Evolutionary conservation across 1,140 invertebrate genomes (phyloP).

Genomic region (Leptopilina boulardi): DNA sequence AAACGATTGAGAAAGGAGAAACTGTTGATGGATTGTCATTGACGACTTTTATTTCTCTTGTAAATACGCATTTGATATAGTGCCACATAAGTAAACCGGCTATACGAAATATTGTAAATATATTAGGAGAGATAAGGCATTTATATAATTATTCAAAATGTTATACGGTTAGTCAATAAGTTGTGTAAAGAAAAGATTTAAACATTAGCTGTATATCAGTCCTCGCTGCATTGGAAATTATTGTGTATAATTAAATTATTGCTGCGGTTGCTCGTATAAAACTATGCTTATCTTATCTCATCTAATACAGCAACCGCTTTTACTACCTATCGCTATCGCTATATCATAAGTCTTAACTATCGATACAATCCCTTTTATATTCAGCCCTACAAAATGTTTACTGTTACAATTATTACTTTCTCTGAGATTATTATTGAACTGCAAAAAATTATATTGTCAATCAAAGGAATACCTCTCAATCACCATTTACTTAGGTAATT

Average conservation of each 20-base stretch:
- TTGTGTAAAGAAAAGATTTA: conserved; percentile 63
- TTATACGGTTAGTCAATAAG: conserved; percentile 64
- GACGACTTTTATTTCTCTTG: background rate
- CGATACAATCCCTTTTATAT: background rate
- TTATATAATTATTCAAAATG: conserved; percentile 62
- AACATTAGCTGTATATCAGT: conserved; percentile 68
- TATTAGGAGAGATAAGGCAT: conserved; percentile 51
- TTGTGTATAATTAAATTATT: conserved; percentile 54
- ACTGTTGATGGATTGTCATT: background rate
- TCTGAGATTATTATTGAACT: background rate
- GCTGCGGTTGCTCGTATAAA: conserved; percentile 38
- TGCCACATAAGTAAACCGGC: conserved; percentile 43
- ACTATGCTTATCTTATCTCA: conserved; percentile 19
- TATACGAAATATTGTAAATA: conserved; percentile 57
- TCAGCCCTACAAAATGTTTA: background rate
- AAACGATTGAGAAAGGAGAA: conserved; percentile 35
- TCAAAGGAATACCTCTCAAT: no score
- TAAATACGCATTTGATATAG: conserved; percentile 35
- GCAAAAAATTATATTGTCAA: no score
- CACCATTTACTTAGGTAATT: no score
- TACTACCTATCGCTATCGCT: conserved; percentile 53
- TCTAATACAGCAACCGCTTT: conserved; percentile 43
- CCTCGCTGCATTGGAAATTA: conserved; percentile 55
- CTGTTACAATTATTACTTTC: conserved; percentile 2
- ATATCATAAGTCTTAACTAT: conserved; percentile 20